phyloP scores from a whole-genome alignment of 2,113 vertebrate species.

The Chaenocephalus aceratus region DNA sequence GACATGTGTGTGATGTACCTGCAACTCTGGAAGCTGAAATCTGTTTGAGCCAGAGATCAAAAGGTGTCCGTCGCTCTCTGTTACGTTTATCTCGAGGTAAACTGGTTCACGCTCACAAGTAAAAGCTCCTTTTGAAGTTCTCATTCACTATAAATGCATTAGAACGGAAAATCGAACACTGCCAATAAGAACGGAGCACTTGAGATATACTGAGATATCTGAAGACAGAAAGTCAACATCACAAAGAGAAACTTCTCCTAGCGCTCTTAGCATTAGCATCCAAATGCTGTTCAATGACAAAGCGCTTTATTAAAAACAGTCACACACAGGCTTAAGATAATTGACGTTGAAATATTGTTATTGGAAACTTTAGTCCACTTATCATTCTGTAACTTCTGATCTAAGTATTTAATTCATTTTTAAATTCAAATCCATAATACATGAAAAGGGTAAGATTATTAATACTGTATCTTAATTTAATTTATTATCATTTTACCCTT shows the following conservation, averaged over 20 bases:
- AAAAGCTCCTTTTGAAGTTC: slow-evolving; percentile 8
- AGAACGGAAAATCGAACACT: background rate
- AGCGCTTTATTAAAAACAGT: background rate
- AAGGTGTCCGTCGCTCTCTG: background rate
- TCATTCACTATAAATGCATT: slow-evolving; percentile 27
- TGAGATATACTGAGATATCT: background rate
- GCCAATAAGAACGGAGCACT: background rate
- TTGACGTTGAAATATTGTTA: background rate
- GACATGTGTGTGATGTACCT: slow-evolving; percentile 5
- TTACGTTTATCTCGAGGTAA: background rate
- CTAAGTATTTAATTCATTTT: slow-evolving; percentile 6
- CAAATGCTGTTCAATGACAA: background rate
- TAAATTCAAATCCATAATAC: slow-evolving; percentile 18
- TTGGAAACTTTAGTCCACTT: background rate
- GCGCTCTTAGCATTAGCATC: background rate
- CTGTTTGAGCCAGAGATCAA: slow-evolving; percentile 30
- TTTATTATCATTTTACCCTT: slow-evolving; percentile 10
- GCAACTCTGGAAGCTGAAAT: slow-evolving; percentile 12
- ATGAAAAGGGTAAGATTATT: slow-evolving; percentile 18
- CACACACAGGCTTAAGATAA: background rate
- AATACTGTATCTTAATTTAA: slow-evolving; percentile 12
- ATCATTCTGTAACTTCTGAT: background rate
- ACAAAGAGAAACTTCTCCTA: slow-evolving; percentile 3
- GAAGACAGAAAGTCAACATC: background rate
- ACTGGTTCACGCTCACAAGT: background rate